Conservation (phyloP, 2,888 invertebrate species). For the Xanthorhoe spadicearia region DNA sequence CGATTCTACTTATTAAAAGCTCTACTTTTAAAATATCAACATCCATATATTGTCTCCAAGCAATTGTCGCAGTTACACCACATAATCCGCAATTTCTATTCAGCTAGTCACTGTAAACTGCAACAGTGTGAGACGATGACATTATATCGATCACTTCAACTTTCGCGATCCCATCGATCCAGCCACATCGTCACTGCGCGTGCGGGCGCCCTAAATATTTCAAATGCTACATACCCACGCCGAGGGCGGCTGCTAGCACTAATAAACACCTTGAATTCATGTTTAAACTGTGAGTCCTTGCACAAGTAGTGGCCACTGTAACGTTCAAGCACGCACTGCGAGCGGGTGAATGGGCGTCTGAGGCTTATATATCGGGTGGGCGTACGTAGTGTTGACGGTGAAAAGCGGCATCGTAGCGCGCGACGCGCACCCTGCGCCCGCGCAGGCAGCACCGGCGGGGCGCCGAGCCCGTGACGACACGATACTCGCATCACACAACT, state of each 20-base stretch:
- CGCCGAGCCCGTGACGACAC: conserved; percentile 39
- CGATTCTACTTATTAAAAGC: not conserved
- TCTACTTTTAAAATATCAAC: conserved; percentile 20
- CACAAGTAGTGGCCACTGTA: conserved; percentile 80
- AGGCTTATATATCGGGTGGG: conserved; percentile 82
- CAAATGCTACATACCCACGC: conserved; percentile 87
- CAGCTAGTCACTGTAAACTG: conserved; percentile 58
- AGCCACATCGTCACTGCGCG: conserved; percentile 54
- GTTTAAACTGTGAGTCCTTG: conserved; percentile 79
- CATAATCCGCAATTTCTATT: conserved; percentile 63
- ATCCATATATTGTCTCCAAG: conserved; percentile 39
- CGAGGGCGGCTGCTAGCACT: conserved; percentile 87
- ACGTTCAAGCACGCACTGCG: conserved; percentile 84
- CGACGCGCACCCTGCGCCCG: conserved; percentile 52
- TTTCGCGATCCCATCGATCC: conserved; percentile 60
- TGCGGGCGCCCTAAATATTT: conserved; percentile 76
- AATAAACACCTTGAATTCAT: conserved; percentile 84
- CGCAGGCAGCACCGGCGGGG: conserved; percentile 33
- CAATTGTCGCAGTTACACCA: conserved; percentile 56
- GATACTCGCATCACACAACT: conserved; percentile 35
- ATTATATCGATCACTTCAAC: conserved; percentile 59
- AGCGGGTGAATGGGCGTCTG: conserved; percentile 82
- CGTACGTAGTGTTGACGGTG: conserved; percentile 71
- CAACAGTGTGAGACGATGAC: conserved; percentile 53
- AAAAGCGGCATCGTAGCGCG: conserved; percentile 68